Base-by-base conservation (phyloP, 2,797 vertebrate genomes). In the Ibycter americanus region DNA sequence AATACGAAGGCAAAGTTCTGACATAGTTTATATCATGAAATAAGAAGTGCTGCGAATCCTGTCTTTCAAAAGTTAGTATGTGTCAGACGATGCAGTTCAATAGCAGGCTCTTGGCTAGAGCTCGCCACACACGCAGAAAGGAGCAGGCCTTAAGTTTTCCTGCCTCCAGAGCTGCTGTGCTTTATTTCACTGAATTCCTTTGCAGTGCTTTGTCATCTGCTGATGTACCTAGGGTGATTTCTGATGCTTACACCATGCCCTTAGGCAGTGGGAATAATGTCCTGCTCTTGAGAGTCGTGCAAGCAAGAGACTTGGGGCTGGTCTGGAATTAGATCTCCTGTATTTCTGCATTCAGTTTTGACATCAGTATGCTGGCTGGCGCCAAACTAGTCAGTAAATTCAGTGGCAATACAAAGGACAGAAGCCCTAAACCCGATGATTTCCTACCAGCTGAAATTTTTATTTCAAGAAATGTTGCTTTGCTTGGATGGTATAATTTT, bases 371-470 rank as follows among this genome's bases (percentile, higher is more conserved):
- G 46, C 73, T 88, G 84, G 25, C 47, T 84, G n/a, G n/a, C 13
- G 34, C 84, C 83, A 91, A 81, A 67, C 27, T 15, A 68, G 25
- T 58, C 67, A 58, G 54, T 92, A 89, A 92, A 94, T 94, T 83
- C 83, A 77, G 51, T 79, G 92, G 88, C 66, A 84, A 5, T 38
- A 54, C 11, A 42, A 52, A 58, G 83, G 73, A 68, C 51, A 90
- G 52, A 71, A 91, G 61, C 65, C 27, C 49, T 67, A 70, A 90
- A 93, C 0, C 9, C 2, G 2, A 27, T 81, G 71, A 92, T 81
- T 92, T 93, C 79, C 4, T 3, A 54, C 52, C 73, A 86, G 38
- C 34, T 79, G 80, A 67, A 51, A 42, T 68, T 82, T 92, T 94
- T 89, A 55, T 93, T 90, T 91, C 47, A 40, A 83, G 72, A 73